Percentiles rank a stretch among this genome's conserved stretches.
phyloP scores from a whole-genome alignment of 2,888 invertebrate genomes.

The Drosophila leonis region DNA sequence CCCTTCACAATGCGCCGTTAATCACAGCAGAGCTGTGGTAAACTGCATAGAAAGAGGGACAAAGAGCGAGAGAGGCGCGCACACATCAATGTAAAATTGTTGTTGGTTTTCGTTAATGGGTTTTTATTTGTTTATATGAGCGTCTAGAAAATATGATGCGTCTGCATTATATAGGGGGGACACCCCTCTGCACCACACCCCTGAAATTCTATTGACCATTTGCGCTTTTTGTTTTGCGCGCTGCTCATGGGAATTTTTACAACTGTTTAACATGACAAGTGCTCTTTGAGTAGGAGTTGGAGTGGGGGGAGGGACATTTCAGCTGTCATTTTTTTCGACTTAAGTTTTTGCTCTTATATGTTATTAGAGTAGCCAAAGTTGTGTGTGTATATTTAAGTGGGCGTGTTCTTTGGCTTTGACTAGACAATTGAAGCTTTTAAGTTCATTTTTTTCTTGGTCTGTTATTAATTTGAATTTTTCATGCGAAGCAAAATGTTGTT shows the following conservation, averaged over 20 bases:
- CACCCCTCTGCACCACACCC: constrained; percentile 9
- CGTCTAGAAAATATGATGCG: constrained; percentile 64
- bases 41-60: neutral
- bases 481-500: constrained; percentile 16
- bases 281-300: constrained; percentile 40
- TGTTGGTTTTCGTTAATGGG: constrained; percentile 75
- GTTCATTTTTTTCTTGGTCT: neutral
- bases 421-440: constrained; percentile 23
- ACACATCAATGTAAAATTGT: constrained; percentile 61
- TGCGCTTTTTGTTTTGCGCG: constrained; percentile 44
- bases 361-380: constrained; percentile 36
- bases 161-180: constrained; percentile 57
- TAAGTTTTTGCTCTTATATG: constrained; percentile 28
- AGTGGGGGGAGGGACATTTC: neutral
- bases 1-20: constrained; percentile 60
- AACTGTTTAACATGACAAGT: constrained; percentile 73
- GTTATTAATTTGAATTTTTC: constrained; percentile 44
- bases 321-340: constrained; percentile 36
- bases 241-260: constrained; percentile 69
- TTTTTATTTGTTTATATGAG: constrained; percentile 77
- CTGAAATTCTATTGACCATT: constrained; percentile 31
- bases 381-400: constrained; percentile 46
- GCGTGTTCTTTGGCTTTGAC: constrained; percentile 42
- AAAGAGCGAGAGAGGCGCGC: constrained; percentile 24
- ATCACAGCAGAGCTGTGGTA: constrained; percentile 47